Conservation (phyloP, 1,140 invertebrate species). For the Drosophila quadrilineata region DNA sequence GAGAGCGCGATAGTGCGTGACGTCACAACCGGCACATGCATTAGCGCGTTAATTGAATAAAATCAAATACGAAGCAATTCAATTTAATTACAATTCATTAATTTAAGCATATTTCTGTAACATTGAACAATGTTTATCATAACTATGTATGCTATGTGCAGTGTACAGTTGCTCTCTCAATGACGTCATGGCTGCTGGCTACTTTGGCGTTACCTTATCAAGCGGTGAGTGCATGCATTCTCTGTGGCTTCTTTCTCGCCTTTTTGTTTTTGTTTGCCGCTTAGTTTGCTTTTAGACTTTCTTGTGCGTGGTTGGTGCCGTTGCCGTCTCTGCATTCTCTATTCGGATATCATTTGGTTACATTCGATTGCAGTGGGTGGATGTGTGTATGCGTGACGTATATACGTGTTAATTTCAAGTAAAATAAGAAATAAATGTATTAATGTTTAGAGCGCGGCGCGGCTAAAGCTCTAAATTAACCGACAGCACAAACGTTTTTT, state of each 20-base stretch:
- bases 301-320: conserved; percentile 37
- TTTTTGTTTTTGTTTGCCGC: conserved; percentile 39
- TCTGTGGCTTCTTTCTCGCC: conserved; percentile 12
- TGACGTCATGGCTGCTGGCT: not conserved
- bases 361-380: conserved; percentile 32
- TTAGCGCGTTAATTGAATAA: not conserved
- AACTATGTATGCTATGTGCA: no score
- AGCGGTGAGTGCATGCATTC: conserved; percentile 4
- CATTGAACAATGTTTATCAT: no score
- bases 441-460: no score
- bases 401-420: conserved; percentile 33
- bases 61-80: not conserved
- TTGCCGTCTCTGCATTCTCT: conserved; percentile 32
- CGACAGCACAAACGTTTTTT: not conserved
- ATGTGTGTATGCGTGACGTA: not conserved
- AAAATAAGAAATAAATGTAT: conserved; percentile 29
- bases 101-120: no score
- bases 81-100: no score
- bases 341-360: conserved; percentile 45
- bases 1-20: not conserved
- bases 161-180: no score
- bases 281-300: conserved; percentile 45
- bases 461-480: conserved; percentile 26
- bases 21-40: conserved; percentile 11
- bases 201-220: conserved; percentile 16